Conservation (phyloP, 1,140 invertebrate species). For the Diprion similis region DNA sequence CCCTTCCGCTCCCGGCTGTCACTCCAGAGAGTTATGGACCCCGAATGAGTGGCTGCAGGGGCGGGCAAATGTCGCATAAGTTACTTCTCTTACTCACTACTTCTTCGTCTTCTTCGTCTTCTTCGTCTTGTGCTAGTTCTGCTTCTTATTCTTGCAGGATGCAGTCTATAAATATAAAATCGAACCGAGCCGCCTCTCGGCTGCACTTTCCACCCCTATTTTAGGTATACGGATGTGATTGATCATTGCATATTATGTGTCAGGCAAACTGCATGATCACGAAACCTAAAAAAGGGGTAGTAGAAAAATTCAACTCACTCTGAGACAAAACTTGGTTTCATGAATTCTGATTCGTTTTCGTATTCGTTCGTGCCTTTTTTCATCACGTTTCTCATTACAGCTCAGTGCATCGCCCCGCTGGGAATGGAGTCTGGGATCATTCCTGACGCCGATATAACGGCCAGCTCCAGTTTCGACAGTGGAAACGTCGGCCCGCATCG, state of each 20-base stretch:
- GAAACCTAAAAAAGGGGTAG: conserved; percentile 13
- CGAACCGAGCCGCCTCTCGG: conserved; percentile 31
- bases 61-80: conserved; percentile 50
- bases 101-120: conserved; percentile 28
- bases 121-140: conserved; percentile 23
- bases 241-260: conserved; percentile 15
- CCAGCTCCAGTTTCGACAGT: conserved; percentile 78
- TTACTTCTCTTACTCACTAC: conserved; percentile 36
- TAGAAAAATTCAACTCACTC: background rate
- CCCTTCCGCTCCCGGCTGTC: conserved; percentile 47
- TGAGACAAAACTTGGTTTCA: no score
- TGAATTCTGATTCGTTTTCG: no score
- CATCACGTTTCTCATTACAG: conserved; percentile 61
- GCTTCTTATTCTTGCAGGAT: conserved; percentile 36
- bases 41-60: conserved; percentile 46
- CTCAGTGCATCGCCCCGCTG: conserved; percentile 69
- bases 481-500: conserved; percentile 75
- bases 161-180: conserved; percentile 45
- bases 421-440: conserved; percentile 80
- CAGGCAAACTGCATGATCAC: no score
- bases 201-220: background rate
- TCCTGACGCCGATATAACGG: conserved; percentile 71
- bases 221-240: background rate
- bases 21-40: conserved; percentile 46
- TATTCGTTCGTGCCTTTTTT: background rate